Evolutionary conservation across 2,113 vertebrate genomes (phyloP).

Genomic region (Chloropsis hardwickii): DNA sequence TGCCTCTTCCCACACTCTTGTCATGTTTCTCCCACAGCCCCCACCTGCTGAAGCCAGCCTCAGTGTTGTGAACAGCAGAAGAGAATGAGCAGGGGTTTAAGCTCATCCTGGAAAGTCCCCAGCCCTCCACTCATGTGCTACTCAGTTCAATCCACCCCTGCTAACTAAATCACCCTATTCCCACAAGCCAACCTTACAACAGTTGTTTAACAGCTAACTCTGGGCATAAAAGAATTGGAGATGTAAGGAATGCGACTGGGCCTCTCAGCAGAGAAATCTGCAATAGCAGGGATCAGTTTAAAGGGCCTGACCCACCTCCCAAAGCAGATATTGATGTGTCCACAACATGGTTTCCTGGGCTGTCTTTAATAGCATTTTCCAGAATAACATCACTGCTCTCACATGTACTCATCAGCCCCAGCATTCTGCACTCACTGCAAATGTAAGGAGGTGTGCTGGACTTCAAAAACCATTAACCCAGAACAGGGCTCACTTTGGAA

Average conservation of each 20-base stretch:
- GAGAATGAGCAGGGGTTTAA: not conserved
- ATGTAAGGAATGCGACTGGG: not conserved
- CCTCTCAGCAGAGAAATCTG: not conserved
- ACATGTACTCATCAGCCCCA: not conserved
- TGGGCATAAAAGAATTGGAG: not conserved
- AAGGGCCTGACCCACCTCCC: not conserved
- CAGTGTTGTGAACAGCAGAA: not conserved
- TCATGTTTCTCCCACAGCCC: not conserved
- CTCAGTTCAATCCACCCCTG: not conserved
- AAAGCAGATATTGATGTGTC: not conserved
- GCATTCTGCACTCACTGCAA: not conserved
- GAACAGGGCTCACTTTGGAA: not conserved
- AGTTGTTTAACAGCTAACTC: not conserved
- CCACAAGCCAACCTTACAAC: not conserved
- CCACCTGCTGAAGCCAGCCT: not conserved
- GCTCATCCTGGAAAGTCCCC: not conserved
- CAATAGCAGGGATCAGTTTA: not conserved
- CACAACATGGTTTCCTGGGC: not conserved
- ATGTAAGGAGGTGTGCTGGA: not conserved
- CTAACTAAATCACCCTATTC: not conserved
- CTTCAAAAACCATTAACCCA: not conserved
- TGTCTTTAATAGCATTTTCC: not conserved
- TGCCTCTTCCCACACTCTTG: not conserved
- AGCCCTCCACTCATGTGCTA: not conserved
- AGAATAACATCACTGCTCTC: not conserved